phyloP scores from a whole-genome alignment of 1,140 invertebrate genomes.

The Leptinotarsa undecemlineata region DNA sequence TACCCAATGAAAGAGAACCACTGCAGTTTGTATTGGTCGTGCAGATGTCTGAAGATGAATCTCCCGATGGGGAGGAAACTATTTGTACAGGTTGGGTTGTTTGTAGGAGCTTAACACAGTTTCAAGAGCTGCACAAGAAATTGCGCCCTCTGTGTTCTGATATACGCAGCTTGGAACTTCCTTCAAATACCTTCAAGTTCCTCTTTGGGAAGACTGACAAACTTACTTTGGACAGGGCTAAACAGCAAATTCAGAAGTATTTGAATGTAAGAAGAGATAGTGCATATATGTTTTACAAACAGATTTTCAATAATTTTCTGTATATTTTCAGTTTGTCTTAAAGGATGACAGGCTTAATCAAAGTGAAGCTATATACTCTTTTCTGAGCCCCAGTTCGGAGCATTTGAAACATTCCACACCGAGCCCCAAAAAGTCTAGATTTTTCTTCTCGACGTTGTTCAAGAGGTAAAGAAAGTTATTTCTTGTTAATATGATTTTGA shows the following conservation, averaged over 20 bases:
- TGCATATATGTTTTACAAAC: constrained; percentile 24
- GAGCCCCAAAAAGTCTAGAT: constrained; percentile 79
- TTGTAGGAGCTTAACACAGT: constrained; percentile 78
- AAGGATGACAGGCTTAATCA: constrained; percentile 85
- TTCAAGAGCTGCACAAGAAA: constrained; percentile 83
- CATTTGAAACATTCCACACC: constrained; percentile 78
- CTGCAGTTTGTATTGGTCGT: constrained; percentile 83
- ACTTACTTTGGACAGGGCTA: constrained; percentile 79
- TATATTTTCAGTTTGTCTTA: constrained; percentile 70
- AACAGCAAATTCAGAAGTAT: constrained; percentile 82
- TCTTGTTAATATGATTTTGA: too few relatives aligned
- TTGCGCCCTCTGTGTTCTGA: constrained; percentile 78
- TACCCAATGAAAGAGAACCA: constrained; percentile 77
- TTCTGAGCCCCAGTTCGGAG: constrained; percentile 87
- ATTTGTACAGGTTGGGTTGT: constrained; percentile 84
- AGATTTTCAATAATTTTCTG: neutral
- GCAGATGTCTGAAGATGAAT: constrained; percentile 69
- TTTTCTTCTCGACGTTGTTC: constrained; percentile 83
- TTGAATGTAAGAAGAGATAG: constrained; percentile 68
- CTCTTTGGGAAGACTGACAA: constrained; percentile 79
- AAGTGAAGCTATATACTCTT: constrained; percentile 86
- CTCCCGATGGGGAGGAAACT: constrained; percentile 62
- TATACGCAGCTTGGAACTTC: constrained; percentile 79
- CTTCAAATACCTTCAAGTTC: constrained; percentile 77
- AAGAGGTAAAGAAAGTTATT: constrained; percentile 66